Evolutionary conservation across 2,888 invertebrate genomes (phyloP).

Genomic region (Callimorpha dominula): DNA sequence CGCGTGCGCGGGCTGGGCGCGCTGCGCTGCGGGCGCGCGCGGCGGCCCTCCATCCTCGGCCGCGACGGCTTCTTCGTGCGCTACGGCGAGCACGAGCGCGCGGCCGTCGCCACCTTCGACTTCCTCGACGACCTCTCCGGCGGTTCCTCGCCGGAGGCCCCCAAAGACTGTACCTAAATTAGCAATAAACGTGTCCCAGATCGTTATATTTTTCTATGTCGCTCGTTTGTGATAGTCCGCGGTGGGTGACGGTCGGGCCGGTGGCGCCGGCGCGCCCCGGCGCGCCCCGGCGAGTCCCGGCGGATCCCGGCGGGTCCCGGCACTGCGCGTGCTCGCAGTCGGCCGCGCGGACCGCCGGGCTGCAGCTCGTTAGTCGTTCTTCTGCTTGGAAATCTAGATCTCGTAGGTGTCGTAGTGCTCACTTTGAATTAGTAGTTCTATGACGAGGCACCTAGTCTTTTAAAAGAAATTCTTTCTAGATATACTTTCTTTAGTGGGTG

Average conservation of each 20-base stretch:
- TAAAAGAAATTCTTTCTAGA: conserved; percentile 65
- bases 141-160: conserved; percentile 75
- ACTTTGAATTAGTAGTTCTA: conserved; percentile 63
- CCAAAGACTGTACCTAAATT: conserved; percentile 81
- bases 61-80: conserved; percentile 92
- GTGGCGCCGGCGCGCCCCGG: conserved; percentile 30
- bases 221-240: conserved; percentile 66
- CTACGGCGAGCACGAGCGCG: conserved; percentile 91
- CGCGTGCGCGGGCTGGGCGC: conserved; percentile 86
- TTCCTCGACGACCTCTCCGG: conserved; percentile 90
- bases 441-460: conserved; percentile 66
- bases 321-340: conserved; percentile 58
- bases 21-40: conserved; percentile 80
- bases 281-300: conserved; percentile 55
- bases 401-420: conserved; percentile 71
- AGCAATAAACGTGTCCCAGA: conserved; percentile 75
- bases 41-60: conserved; percentile 91
- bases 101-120: conserved; percentile 93
- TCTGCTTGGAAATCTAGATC: conserved; percentile 65
- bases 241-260: conserved; percentile 47
- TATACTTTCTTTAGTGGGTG: conserved; percentile 61
- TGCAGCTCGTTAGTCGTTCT: conserved; percentile 76
- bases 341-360: conserved; percentile 72
- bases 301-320: conserved; percentile 41
- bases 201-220: conserved; percentile 77